Evolutionary conservation across 1,140 invertebrate species (phyloP).

Genomic region (silkworm (Bombyx mori)): ASM3026992v2 NC_085132.1:4578001-4578500

Average conservation of each 20-base stretch:
- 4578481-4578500: no score
- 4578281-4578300: conserved; percentile 38
- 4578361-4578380: no score
- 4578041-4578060: no score
- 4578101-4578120: neutral
- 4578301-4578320: conserved; percentile 39
- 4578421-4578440: no score
- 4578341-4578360: conserved; percentile 24
- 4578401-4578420: no score
- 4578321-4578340: conserved; percentile 41
- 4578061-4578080: neutral
- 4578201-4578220: conserved; percentile 56
- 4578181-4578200: conserved; percentile 51
- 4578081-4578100: neutral
- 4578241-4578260: conserved; percentile 46
- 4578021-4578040: no score
- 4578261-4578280: conserved; percentile 15
- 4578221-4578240: conserved; percentile 47
- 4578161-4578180: neutral
- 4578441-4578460: no score
- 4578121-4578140: no score
- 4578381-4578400: no score
- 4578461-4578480: no score
- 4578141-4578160: no score
- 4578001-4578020: neutral